Evolutionary conservation across 2,113 vertebrate genomes (phyloP), one percentile per base, ranked within the genome.

Genomic region (Cisticola juncidis): DNA sequence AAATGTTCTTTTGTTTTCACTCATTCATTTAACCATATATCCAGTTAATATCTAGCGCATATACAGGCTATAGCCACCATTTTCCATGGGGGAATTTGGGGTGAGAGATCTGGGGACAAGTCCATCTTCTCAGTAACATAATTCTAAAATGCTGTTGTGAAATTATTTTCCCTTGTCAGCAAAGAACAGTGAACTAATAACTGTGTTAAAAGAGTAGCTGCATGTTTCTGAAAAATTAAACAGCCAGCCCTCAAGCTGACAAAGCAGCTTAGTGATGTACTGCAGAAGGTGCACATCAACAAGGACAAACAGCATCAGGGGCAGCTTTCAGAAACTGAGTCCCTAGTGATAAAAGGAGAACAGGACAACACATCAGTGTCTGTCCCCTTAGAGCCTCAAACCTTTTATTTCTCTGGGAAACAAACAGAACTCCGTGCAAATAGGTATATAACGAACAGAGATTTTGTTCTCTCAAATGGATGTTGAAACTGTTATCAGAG

Each of bases 151-250:
- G 2, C 18, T 51, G 12, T 22, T 61, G 24, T 48, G 62, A 81
- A 81, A 68, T 86, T 51, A 53, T 57, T 81, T 91, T 56, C 25
- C 35, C 7, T 78, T 81, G 73, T 82, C 79, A 92, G 38, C 26
- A 90, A 72, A 76, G 29, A 86, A 24, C 29, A 69, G 19, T 4
- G 15, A 78, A 70, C 7, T 40, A 66, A 71, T 50, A 68, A 18
- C 36, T 64, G 4, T 22, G 24, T 53, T 88, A 82, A 76, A 82
- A 86, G 14, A 86, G 26, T 60, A 76, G 14, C 21, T 80, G 8
- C 13, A 22, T 48, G 21, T 31, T 90, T 80, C 62, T 86, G 45
- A 58, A 72, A 92, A 92, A 81, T 71, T 90, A 81, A 95, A 79
- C 3, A 66, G 13, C 15, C 35, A 81, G 9, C 4, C 38, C 23